Evolutionary conservation across 1,140 invertebrate genomes (phyloP), one percentile per base, ranked within the genome.

Genomic region (Zaprionus camerounensis): DNA sequence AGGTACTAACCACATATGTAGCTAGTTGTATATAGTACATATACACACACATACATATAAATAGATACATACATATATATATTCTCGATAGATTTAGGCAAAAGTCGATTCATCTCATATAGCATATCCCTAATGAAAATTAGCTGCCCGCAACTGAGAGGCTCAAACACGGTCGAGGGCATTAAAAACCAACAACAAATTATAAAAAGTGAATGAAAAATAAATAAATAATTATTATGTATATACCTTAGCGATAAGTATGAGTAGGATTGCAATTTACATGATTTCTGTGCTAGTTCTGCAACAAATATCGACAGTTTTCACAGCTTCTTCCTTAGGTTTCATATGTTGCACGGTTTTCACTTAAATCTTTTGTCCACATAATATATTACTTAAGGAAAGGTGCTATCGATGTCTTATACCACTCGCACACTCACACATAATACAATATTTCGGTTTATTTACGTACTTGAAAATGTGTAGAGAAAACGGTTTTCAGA

Each of bases 401-500:
- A 78, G 83, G 84, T 88, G 84, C 84, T 88, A 88, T 88, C 71
- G 56, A 87, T 88, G 77, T 87, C 82, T 84, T 88, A 78, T 83
- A 76, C 75, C 82, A 69, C 72, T 24, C 24, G 38, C 55, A 64
- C 59, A 67, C 6, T 34, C 31, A 34, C 17, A 55, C 51, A 22
- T 38, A 72, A 72, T 26, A 5, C 24, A 26, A 36, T 58, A 69
- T 49, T 51, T 51, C 11, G 3, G 46, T 51, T 51, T 51, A 24
- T 24, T 51, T 22, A 51, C 46, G 11, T 51, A 58, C 17, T 67
- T 58, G 65, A 58, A 58, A 58, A 57, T 67, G 53, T 58, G 55
- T 58, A 56, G 55, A 58, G 41, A 59, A 76, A 87, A 86, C 26
- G 81, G 84, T 84, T 87, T 87, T 84, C 85, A 84, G 77, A 76